A percentile compares a stretch with the other conserved stretches of the same genome.
phyloP scores from a whole-genome alignment of 2,797 vertebrate genomes.

The Falco columbarius region DNA sequence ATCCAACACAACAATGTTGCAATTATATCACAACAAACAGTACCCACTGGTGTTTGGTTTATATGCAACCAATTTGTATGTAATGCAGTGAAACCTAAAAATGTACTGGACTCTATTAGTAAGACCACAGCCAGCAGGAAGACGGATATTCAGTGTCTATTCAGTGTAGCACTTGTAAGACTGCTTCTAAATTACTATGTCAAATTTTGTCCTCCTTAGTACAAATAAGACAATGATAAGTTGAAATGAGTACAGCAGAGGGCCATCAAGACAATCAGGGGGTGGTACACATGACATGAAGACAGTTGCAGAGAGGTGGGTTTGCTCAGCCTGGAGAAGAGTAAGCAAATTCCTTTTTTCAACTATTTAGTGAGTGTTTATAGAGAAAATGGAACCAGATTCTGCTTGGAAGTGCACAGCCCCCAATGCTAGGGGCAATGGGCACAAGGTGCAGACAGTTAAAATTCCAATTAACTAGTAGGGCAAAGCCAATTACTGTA shows the following conservation, averaged over 20 bases:
- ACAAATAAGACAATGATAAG: neutral
- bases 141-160: neutral
- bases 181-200: neutral
- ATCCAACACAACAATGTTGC: neutral
- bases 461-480: neutral
- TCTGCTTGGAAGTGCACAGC: neutral
- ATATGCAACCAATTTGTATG: neutral
- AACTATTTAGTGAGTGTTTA: neutral
- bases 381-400: neutral
- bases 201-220: neutral
- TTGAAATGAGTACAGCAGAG: neutral
- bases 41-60: neutral
- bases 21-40: neutral
- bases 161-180: neutral
- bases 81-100: neutral
- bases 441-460: neutral
- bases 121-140: neutral
- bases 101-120: neutral
- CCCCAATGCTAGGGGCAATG: neutral
- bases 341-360: neutral
- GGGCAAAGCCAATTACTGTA: neutral
- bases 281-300: neutral
- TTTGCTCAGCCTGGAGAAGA: neutral
- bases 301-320: neutral
- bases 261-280: neutral